Base-by-base conservation (phyloP, 1,140 invertebrate species). In the Melitaea cinxia region DNA sequence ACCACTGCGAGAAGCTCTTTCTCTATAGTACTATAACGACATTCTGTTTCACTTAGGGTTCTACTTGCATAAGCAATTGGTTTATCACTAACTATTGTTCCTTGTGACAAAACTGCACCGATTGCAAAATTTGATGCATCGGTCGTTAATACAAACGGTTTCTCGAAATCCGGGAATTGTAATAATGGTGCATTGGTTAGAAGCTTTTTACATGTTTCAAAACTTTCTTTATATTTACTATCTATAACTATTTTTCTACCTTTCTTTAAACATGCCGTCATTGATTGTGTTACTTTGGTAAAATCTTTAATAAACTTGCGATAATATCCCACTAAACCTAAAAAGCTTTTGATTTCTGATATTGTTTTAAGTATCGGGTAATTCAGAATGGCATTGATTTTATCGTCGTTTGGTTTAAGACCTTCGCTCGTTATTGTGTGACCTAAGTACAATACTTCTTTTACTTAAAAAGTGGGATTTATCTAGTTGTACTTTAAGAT, bases 71-170 rank as follows among this genome's bases (percentile, higher is more conserved):
- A 63, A 12, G 61, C 52, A 2, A 55, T 19, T 47, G 61, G 61
- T 63, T 63, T 63, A n/a, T 63, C 61, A 3, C 52, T 35, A 21
- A 35, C 50, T 55, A 55, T 26, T 19, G 10, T 10, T 47, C 60
- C 60, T 49, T 63, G 60, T 6, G 60, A 66, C 35, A 66, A 37
- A 30, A 65, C 37, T 10, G 57, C 57, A 55, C 60, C 24, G 10
- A 50, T 7, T 26, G 21, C 47, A 26, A 37, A 28, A 12, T 50
- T 23, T 28, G 47, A 50, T 26, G 24, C 33, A 37, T 37, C 33
- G 10, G 33, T 37, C n/a, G 33, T 37, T n/a, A 37, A n/a, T n/a
- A 37, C n/a, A 37, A 37, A 37, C n/a, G 33, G 33, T 37, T 37
- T 37, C 10, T 37, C 33, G n/a, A 37, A 37, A n/a, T 37, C 33